Base-by-base conservation (phyloP, 2,888 invertebrate species). In the Xylophagus ater region DNA sequence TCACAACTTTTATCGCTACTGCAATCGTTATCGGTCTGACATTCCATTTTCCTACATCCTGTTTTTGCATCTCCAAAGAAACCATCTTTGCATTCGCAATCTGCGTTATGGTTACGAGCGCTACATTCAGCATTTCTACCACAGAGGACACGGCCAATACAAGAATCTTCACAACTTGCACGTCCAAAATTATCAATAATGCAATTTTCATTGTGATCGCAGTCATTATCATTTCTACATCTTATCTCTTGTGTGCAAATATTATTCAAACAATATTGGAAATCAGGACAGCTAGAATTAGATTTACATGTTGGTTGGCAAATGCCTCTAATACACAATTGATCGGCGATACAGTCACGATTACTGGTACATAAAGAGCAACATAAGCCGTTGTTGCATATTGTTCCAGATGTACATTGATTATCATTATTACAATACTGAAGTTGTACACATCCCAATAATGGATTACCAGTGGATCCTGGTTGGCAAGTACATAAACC, bases 391-490 rank as follows among this genome's bases (percentile, higher is more conserved):
- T 81, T 82, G 43, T 80, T 73, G 54, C 90, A 90, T 53, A 79
- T 81, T 9, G 87, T 82, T 37, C 87, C 86, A 3, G 84, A 73
- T 1, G 87, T 78, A 58, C 92, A 92, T 56, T 87, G 85, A 26
- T 68, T 72, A 48, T 89, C 87, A 39, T 72, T 71, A 33, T 78
- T 78, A 54, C 92, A 92, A 53, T 85, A 86, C 51, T 87, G 84
- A 35, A 90, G 71, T 2, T 79, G 73, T 18, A 83, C 78, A 56
- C 90, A 90, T 10, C 89, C 89, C 44, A 87, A 70, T 43, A 82
- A 78, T 9, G 90, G 84, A 63, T 89, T 85, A 18, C 89, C 89
- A 1, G 87, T 87, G 47, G 76, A 82, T 30, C 89, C 89, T 17
- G 84, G 71, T 50, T 78, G 72, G 58, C 92, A 92, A n/a, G 76